These are phyloP conservation scores for Oenanthe melanoleuca DNA, from an alignment of 2,113 vertebrate species.

Conservation along the genomic window DNA sequence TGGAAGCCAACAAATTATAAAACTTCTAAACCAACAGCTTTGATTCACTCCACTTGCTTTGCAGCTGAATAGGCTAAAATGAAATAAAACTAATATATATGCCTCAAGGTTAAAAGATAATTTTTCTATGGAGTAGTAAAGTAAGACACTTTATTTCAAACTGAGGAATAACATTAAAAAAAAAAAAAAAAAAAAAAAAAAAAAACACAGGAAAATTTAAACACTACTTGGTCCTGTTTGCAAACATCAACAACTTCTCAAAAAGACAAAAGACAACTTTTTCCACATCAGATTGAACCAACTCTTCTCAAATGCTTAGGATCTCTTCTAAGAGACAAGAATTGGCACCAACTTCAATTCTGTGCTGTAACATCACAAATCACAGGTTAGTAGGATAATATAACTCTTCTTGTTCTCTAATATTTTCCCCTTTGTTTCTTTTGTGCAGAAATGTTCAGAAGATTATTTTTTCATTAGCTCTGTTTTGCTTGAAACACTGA, in stretches of 20 bases:
- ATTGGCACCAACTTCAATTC: background rate
- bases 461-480: background rate
- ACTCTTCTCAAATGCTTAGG: background rate
- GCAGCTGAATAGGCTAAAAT: conserved; percentile 32
- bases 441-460: background rate
- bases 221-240: background rate
- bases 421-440: background rate
- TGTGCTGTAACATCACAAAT: background rate
- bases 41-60: background rate
- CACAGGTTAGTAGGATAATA: background rate
- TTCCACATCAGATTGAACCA: background rate
- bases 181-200: background rate
- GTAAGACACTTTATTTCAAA: background rate
- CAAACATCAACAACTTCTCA: background rate
- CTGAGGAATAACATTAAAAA: background rate
- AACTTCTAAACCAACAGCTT: conserved; percentile 20
- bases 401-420: background rate
- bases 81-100: conserved; percentile 10
- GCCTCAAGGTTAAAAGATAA: background rate
- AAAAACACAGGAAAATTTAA: background rate
- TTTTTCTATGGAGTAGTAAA: background rate
- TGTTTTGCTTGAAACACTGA: background rate
- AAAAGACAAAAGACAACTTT: background rate
- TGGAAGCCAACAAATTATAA: conserved; percentile 43
- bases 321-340: background rate